Percentiles rank a stretch among this genome's conserved stretches.
Evolutionary conservation across 2,888 invertebrate species (phyloP).

Genomic region (Drosophila kambysellisi): DNA sequence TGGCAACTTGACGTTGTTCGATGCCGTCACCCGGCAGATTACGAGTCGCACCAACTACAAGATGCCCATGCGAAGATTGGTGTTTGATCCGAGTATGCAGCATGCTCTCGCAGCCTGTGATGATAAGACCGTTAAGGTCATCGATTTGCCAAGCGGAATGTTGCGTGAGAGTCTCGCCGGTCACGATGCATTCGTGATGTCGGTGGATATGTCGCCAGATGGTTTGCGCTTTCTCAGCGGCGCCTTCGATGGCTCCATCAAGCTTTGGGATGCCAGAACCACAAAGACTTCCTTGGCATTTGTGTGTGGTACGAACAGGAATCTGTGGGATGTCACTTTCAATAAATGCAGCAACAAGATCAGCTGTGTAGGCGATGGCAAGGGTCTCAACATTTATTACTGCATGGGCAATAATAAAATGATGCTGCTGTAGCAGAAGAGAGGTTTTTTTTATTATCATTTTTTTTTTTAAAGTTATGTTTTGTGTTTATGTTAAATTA

Average conservation of each 20-base stretch:
- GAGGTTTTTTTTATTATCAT: too few species aligned
- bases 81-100: conserved; percentile 11
- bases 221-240: conserved; percentile 39
- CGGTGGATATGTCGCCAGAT: conserved; percentile 32
- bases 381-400: conserved; percentile 40
- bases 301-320: conserved; percentile 12
- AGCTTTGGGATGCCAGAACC: conserved; percentile 46
- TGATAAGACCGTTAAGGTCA: conserved; percentile 43
- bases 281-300: conserved; percentile 27
- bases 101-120: conserved; percentile 41
- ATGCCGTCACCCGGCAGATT: conserved; percentile 35
- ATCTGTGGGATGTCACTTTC: conserved; percentile 50
- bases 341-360: conserved; percentile 38
- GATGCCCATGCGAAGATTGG: conserved; percentile 32
- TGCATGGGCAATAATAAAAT: conserved; percentile 39
- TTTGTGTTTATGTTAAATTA: conserved; percentile 15
- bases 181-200: conserved; percentile 34
- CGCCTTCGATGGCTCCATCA: conserved; percentile 35
- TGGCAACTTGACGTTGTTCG: conserved; percentile 37
- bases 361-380: conserved; percentile 44
- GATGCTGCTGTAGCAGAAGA: conserved; percentile 21
- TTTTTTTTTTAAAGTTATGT: not conserved
- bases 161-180: conserved; percentile 6
- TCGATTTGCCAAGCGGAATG: conserved; percentile 36
- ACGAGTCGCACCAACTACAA: conserved; percentile 16